A percentile compares a stretch with the other conserved stretches of the same genome.
Evolutionary conservation across 2,113 vertebrate genomes (phyloP).

Genomic region (Mohoua ochrocephala): DNA sequence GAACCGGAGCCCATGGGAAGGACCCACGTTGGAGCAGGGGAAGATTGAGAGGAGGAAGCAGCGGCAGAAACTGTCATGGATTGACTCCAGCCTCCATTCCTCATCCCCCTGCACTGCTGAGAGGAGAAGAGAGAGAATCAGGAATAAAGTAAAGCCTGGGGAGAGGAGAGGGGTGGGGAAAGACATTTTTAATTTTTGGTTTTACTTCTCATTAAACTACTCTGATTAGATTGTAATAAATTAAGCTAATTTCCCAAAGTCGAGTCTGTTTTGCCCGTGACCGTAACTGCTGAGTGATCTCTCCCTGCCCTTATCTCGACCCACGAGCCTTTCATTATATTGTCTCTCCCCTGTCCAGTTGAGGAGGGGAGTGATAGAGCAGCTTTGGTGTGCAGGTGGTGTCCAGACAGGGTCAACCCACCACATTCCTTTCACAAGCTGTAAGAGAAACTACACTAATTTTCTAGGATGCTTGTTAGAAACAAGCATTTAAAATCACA

Average conservation of each 20-base stretch:
- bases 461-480: neutral
- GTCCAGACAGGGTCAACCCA: neutral
- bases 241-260: neutral
- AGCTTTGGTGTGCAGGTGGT: neutral
- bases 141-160: neutral
- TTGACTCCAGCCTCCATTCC: neutral
- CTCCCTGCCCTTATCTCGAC: neutral
- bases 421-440: neutral
- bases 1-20: neutral
- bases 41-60: neutral
- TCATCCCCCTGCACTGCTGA: neutral
- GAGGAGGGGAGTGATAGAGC: neutral
- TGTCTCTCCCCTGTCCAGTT: too few species aligned
- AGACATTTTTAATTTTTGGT: neutral
- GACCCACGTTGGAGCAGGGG: neutral
- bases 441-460: neutral
- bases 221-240: neutral
- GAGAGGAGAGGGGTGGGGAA: neutral
- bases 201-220: neutral
- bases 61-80: fast-evolving
- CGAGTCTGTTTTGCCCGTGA: neutral
- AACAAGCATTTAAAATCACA: neutral
- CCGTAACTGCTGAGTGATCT: neutral
- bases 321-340: neutral
- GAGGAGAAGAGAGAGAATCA: neutral